A percentile compares a stretch with the other conserved stretches of the same genome.
Evolutionary conservation across 2,888 invertebrate genomes (phyloP).

Genomic region (Meloe dianella): DNA sequence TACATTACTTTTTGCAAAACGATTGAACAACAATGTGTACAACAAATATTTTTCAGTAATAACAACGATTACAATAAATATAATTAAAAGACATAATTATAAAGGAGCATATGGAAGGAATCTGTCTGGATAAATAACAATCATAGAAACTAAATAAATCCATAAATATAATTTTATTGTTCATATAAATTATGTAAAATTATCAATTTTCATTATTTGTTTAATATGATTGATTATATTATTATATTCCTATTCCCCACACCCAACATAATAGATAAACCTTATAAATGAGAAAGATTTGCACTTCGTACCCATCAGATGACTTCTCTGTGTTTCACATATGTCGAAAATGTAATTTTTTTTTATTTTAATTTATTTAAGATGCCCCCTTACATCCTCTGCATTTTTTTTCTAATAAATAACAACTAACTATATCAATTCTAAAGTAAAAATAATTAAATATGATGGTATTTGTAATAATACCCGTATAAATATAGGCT

Average conservation of each 20-base stretch:
- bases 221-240: too few species aligned
- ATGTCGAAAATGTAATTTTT: slow-evolving; percentile 1
- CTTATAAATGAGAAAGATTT: slow-evolving; percentile 36
- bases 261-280: slow-evolving; percentile 25
- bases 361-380: too few species aligned
- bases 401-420: background rate
- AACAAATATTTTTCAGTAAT: background rate
- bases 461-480: background rate
- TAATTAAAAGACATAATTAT: too few species aligned
- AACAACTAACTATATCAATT: background rate
- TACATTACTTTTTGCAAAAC: too few species aligned
- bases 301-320: slow-evolving; percentile 53
- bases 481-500: background rate
- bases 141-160: background rate
- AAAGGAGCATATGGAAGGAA: background rate
- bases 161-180: background rate
- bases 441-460: background rate
- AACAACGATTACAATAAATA: too few species aligned
- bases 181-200: slow-evolving; percentile 3
- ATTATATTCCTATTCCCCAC: slow-evolving; percentile 19
- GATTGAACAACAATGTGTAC: background rate
- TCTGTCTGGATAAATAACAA: background rate
- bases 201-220: background rate
- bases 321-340: slow-evolving; percentile 43
- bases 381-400: background rate